These are phyloP conservation scores for Dendrophyllia cribrosa DNA, from an alignment of 64 coral and sea anemone genomes.

Conservation along the genomic window DNA sequence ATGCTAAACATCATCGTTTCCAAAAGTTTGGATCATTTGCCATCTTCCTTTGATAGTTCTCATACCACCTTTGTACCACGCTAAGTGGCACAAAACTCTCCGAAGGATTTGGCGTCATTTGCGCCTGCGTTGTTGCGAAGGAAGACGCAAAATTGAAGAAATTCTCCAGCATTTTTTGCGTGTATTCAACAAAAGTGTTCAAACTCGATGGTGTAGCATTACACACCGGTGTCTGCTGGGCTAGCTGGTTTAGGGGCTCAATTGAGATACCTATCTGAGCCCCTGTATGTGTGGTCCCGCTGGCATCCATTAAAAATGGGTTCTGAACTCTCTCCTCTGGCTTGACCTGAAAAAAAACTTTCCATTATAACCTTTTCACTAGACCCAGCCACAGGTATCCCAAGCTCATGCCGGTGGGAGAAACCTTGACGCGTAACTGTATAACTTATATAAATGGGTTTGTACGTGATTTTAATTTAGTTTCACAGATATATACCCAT, in stretches of 20 bases:
- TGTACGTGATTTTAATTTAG: too few relatives aligned
- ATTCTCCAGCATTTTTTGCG: slow-evolving; percentile 97
- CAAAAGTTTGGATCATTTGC: slow-evolving; percentile 94
- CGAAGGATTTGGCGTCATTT: slow-evolving; percentile 93
- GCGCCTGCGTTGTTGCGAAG: slow-evolving; percentile 81
- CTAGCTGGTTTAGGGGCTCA: slow-evolving; percentile 83
- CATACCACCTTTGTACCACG: slow-evolving; percentile 93
- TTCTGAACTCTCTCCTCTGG: slow-evolving; percentile 84
- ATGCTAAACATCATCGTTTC: slow-evolving; percentile 50
- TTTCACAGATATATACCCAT: too few relatives aligned
- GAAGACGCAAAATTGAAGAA: slow-evolving; percentile 98
- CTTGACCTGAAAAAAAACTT: slow-evolving; percentile 49
- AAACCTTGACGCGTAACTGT: too few relatives aligned
- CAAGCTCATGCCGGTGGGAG: too few relatives aligned
- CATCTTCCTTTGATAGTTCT: slow-evolving; percentile 91
- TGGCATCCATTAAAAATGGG: slow-evolving; percentile 77
- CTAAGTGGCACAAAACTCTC: slow-evolving; percentile 90
- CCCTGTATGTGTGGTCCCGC: slow-evolving; percentile 39
- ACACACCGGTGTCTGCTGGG: slow-evolving; percentile 81
- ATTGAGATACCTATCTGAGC: slow-evolving; percentile 96
- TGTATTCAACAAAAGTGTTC: slow-evolving; percentile 93
- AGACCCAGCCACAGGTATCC: too few relatives aligned
- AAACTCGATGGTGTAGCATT: slow-evolving; percentile 84
- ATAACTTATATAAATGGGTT: too few relatives aligned
- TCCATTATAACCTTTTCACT: too few relatives aligned